These are phyloP conservation scores for Blomia tropicalis DNA, from an alignment of 2,888 invertebrate species.

Conservation along the genomic window DNA sequence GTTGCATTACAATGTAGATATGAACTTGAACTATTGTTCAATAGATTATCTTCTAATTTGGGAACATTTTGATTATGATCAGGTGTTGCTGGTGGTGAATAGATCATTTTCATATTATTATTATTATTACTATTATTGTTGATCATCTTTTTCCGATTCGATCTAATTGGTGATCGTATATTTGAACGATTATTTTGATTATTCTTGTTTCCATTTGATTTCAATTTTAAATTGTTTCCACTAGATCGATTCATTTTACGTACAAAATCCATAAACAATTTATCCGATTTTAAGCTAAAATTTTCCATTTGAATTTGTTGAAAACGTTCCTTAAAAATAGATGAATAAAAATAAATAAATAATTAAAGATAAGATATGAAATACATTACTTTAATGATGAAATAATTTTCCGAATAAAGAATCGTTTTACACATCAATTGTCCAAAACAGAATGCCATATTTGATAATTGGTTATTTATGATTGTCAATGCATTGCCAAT, in stretches of 20 bases:
- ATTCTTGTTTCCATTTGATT: neutral
- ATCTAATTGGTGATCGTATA: neutral
- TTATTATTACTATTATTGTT: neutral
- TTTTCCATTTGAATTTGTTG: slow-evolving; percentile 10
- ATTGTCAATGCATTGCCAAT: neutral
- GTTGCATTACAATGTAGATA: neutral
- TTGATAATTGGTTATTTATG: neutral
- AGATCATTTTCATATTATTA: neutral
- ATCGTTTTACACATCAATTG: slow-evolving; percentile 11
- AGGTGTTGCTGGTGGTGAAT: neutral
- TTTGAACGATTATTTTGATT: neutral
- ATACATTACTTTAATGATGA: neutral
- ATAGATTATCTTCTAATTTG: neutral
- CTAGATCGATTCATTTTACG: neutral
- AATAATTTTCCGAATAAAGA: slow-evolving; percentile 8
- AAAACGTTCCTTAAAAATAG: neutral
- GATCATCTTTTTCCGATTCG: neutral
- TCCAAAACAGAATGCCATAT: slow-evolving; percentile 14
- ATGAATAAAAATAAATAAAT: neutral
- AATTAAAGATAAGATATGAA: neutral
- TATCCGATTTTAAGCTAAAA: slow-evolving; percentile 5
- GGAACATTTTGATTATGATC: neutral
- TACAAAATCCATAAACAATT: slow-evolving; percentile 15
- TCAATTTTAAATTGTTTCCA: neutral
- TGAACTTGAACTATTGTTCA: neutral